These are phyloP conservation scores for Cricetomys ansorgei DNA, from an alignment of 2,113 vertebrate species.

Conservation along the genomic window DNA sequence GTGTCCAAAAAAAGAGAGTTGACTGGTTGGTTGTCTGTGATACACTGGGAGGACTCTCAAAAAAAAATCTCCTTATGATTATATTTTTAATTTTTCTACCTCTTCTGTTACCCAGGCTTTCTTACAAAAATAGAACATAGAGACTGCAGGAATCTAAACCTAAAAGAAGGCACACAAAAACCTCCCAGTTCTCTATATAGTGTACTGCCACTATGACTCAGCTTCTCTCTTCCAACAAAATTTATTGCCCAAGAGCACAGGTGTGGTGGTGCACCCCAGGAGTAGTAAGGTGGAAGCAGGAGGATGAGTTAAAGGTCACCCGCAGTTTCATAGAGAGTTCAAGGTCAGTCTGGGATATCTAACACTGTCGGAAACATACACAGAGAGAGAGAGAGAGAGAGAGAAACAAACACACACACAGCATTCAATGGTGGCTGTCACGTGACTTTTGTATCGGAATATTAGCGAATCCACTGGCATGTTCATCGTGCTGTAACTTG, in stretches of 20 bases:
- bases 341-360: neutral
- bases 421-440: slow-evolving; percentile 29
- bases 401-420: neutral
- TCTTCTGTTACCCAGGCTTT: slow-evolving; percentile 29
- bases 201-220: neutral
- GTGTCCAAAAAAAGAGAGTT: slow-evolving; percentile 26
- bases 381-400: neutral
- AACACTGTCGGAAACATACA: neutral
- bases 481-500: slow-evolving; percentile 63
- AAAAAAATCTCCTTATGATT: neutral
- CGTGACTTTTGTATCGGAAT: slow-evolving; percentile 47
- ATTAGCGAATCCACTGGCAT: neutral
- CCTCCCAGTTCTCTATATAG: neutral
- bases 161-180: slow-evolving; percentile 41
- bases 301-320: neutral
- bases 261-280: neutral
- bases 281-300: neutral
- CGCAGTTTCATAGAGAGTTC: neutral
- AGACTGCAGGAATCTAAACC: neutral
- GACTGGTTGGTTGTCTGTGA: neutral
- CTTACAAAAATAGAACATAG: slow-evolving; percentile 7
- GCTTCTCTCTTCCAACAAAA: slow-evolving; percentile 33
- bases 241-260: neutral
- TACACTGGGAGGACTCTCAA: neutral
- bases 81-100: slow-evolving; percentile 2